Evolutionary conservation across 2,888 invertebrate genomes (phyloP).

Genomic region (Himalopsyche tibetana): DNA sequence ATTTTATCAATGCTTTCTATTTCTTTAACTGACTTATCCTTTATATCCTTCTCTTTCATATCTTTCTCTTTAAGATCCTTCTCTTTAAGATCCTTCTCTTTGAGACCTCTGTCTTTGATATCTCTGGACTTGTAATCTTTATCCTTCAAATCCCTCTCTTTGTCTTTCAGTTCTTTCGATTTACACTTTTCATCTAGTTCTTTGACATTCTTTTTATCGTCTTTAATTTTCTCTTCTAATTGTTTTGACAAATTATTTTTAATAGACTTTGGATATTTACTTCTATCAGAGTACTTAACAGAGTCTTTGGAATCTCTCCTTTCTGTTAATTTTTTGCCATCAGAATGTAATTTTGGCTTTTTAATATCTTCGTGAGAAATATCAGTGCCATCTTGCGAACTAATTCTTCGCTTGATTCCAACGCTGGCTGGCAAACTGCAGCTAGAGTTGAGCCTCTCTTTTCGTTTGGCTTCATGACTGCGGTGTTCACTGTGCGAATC

Average conservation of each 20-base stretch:
- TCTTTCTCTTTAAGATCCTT: conserved; percentile 48
- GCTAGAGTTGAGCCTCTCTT: conserved; percentile 79
- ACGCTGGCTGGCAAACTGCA: conserved; percentile 80
- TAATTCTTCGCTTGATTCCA: conserved; percentile 85
- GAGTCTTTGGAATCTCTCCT: conserved; percentile 85
- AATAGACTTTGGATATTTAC: conserved; percentile 77
- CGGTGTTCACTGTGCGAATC: conserved; percentile 71
- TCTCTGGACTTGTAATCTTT: conserved; percentile 68
- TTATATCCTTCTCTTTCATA: conserved; percentile 28
- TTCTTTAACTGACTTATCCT: conserved; percentile 27
- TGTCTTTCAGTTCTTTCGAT: conserved; percentile 71
- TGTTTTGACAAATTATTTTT: conserved; percentile 78
- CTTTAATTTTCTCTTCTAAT: conserved; percentile 79
- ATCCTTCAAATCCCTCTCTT: conserved; percentile 68
- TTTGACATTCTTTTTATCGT: conserved; percentile 78
- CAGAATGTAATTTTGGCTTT: conserved; percentile 77
- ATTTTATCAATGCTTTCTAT: not conserved
- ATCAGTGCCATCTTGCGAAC: conserved; percentile 84
- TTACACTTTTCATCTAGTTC: conserved; percentile 72
- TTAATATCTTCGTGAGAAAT: conserved; percentile 79
- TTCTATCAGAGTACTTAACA: conserved; percentile 70
- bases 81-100: conserved; percentile 54
- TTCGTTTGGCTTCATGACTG: conserved; percentile 74
- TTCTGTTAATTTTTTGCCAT: conserved; percentile 76
- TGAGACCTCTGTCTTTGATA: conserved; percentile 67